phyloP scores from a whole-genome alignment of 2,113 vertebrate species.

The Tor tambroides region DNA sequence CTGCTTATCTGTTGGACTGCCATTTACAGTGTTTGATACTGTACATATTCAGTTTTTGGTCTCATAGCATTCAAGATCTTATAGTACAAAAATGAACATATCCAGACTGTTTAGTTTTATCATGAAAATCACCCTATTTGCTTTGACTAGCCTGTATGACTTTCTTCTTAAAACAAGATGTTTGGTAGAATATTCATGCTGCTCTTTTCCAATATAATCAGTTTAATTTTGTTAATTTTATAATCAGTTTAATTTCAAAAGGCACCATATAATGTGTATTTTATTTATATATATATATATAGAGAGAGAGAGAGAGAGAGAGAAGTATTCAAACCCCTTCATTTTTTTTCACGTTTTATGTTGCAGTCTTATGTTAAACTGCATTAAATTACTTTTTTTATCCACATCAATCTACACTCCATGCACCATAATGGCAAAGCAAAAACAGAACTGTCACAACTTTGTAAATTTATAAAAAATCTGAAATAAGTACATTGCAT shows the following conservation, averaged over 20 bases:
- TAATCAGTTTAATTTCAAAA: background rate
- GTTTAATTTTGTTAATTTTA: too few species aligned
- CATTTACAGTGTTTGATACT: conserved; percentile 3
- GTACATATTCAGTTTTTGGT: background rate
- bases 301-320: too few species aligned
- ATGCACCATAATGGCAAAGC: too few species aligned
- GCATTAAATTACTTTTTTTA: too few species aligned
- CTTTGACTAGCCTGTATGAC: background rate
- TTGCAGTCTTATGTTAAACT: too few species aligned
- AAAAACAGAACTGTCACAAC: too few species aligned
- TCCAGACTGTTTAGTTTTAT: background rate
- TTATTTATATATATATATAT: background rate
- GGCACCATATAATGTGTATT: background rate
- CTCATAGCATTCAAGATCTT: background rate
- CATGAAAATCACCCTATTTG: background rate
- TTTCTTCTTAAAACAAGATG: too few species aligned
- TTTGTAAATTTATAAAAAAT: too few species aligned
- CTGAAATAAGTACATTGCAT: too few species aligned
- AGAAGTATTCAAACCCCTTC: too few species aligned
- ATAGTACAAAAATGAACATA: background rate
- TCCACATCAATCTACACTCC: too few species aligned
- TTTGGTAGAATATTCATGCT: background rate
- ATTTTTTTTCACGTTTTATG: too few species aligned
- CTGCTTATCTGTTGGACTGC: background rate
- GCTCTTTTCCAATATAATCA: background rate